Percentiles rank a stretch among this genome's conserved stretches.
phyloP scores from a whole-genome alignment of 2,888 invertebrate species.

The Sycophila texana region DNA sequence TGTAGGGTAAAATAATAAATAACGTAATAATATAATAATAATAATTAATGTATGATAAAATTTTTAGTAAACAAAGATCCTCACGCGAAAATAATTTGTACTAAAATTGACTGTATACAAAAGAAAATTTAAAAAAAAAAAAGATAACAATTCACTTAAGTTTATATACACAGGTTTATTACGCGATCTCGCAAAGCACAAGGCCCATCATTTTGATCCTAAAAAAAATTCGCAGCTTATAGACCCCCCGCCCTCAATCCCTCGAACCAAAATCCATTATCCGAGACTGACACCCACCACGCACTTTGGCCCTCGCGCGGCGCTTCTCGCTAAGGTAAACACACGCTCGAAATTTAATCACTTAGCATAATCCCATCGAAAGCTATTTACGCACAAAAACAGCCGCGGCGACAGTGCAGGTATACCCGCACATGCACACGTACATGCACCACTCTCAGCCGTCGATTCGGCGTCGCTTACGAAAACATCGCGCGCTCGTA shows the following conservation, averaged over 20 bases:
- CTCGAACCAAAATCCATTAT: conserved; percentile 39
- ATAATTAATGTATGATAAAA: no score
- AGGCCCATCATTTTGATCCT: conserved; percentile 13
- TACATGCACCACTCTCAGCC: no score
- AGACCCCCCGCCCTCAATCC: background rate
- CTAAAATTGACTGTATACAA: no score
- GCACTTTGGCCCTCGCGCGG: background rate
- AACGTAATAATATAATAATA: no score
- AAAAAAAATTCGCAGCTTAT: conserved; percentile 29
- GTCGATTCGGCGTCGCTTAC: background rate
- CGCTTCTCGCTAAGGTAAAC: conserved; percentile 27
- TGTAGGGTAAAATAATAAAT: no score
- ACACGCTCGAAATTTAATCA: conserved; percentile 35
- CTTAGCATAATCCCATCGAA: conserved; percentile 37
- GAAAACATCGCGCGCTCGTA: conserved; percentile 6
- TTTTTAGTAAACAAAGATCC: background rate
- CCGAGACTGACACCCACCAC: conserved; percentile 24
- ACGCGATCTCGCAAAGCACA: conserved; percentile 25
- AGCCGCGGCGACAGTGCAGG: background rate
- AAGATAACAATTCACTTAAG: conserved; percentile 2
- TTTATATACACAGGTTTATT: conserved; percentile 34
- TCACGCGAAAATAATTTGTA: background rate
- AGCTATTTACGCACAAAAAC: conserved; percentile 34
- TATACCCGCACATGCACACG: no score
- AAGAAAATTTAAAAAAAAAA: background rate